These are phyloP conservation scores for Pomatostomus ruficeps DNA, from an alignment of 2,113 vertebrate genomes.

Conservation along the genomic window DNA sequence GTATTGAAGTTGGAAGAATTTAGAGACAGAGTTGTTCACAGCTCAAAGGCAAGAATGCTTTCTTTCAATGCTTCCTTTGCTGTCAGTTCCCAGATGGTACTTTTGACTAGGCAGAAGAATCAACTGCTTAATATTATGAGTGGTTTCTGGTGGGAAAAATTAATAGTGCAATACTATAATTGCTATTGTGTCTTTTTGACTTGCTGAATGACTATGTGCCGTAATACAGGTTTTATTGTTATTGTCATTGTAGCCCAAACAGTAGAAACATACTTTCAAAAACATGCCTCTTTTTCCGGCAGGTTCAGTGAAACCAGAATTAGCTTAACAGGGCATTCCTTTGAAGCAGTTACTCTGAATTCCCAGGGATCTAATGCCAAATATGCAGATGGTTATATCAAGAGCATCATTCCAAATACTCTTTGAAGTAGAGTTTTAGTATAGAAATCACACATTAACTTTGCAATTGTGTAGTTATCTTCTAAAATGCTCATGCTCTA, in stretches of 20 bases:
- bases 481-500: neutral
- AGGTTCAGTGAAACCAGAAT: neutral
- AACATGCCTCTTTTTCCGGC: neutral
- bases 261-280: neutral
- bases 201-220: neutral
- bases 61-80: neutral
- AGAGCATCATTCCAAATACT: neutral
- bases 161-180: neutral
- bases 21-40: neutral
- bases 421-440: neutral
- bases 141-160: neutral
- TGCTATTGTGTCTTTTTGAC: neutral
- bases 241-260: neutral
- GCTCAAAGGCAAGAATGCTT: neutral
- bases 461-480: neutral
- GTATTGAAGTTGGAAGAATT: slow-evolving; percentile 62
- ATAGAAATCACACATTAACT: neutral
- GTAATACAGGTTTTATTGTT: neutral
- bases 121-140: neutral
- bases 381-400: neutral
- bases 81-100: neutral
- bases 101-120: neutral
- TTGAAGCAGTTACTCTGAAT: neutral
- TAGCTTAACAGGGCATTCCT: neutral
- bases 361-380: neutral